Percentiles rank a stretch among this genome's conserved stretches.
Evolutionary conservation across 2,797 vertebrate species (phyloP).

Genomic region (Poeciliopsis turneri): DNA sequence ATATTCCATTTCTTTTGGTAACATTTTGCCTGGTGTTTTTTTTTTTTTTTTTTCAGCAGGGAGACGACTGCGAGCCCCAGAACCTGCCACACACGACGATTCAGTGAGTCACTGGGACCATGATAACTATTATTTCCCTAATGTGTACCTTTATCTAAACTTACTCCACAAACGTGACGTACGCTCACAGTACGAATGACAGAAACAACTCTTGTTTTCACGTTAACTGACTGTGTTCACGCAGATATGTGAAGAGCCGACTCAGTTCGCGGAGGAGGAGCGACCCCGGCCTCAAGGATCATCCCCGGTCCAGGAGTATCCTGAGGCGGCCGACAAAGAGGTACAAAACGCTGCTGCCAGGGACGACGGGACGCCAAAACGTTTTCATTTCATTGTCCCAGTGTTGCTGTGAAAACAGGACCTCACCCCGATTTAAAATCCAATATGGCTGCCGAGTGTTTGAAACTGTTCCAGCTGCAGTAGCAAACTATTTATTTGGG

Average conservation of each 20-base stretch:
- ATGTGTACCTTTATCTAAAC: not conserved
- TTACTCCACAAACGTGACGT: not conserved
- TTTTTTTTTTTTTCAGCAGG: conserved; percentile 69
- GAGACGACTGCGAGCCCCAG: conserved; percentile 83
- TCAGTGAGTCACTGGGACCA: conserved; percentile 83
- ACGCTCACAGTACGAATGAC: not conserved
- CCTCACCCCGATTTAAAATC: not conserved
- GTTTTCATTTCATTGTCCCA: not conserved
- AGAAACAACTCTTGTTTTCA: not conserved
- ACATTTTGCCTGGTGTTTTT: not conserved
- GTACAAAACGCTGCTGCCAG: conserved; percentile 60
- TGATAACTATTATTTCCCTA: not conserved
- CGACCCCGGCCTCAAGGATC: conserved; percentile 96
- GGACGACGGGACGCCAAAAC: not conserved
- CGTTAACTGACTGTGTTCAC: conserved; percentile 28
- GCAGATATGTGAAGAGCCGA: conserved; percentile 86
- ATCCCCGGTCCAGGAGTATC: conserved; percentile 93
- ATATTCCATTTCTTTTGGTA: not conserved
- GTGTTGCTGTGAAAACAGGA: not conserved
- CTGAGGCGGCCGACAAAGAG: conserved; percentile 81
- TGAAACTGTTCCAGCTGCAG: not conserved
- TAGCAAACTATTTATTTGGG: not conserved
- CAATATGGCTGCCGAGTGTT: not conserved
- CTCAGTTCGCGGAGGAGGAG: conserved; percentile 84
- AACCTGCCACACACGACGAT: conserved; percentile 80